Evolutionary conservation across 2,113 vertebrate species (phyloP), one percentile per base, ranked within the genome.

Genomic region (Casuarius casuarius): DNA sequence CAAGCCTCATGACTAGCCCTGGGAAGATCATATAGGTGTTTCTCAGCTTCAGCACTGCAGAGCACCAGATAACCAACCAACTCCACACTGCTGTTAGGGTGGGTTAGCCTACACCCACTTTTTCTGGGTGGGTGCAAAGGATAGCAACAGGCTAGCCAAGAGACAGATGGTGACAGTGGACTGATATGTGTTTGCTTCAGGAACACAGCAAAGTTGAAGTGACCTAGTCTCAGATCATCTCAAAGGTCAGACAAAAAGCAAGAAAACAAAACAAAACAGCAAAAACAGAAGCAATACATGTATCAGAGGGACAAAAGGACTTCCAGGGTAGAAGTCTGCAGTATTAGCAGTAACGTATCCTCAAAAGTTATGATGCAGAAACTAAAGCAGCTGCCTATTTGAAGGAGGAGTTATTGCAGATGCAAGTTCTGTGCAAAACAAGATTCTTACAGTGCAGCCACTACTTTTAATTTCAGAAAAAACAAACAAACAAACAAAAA

Each of bases 61-160:
- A 65, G 73, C 65, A 38, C 10, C 38, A 92, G 94, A 97, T 96
- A 97, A 94, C 46, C 42, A 86, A 17, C 51, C 72, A 88, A 10
- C 52, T 65, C 82, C 78, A 80, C 18, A 6, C 15, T 51, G 68
- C 88, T 59, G 82, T 16, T 15, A 23, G 66, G 89, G 84, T 28
- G 66, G 61, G 70, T 75, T 44, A 75, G 35, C 48, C 90, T 54
- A 93, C 94, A 78, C 90, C 77, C 80, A 87, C 40, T 40, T 16
- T 26, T 14, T 20, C 13, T 11, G 78, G 49, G 74, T 75, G 59
- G 59, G 46, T 56, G n/a, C 40, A 40, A 71, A 48, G 72, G 89
- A 94, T 48, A 94, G 71, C 31, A 56, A 87, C 23, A 81, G 49
- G 54, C 40, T 10, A 23, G 7, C 35, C 72, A 7, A 38, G 58